Conservation (phyloP, 2,113 vertebrate genomes). For the Mola mola region DNA sequence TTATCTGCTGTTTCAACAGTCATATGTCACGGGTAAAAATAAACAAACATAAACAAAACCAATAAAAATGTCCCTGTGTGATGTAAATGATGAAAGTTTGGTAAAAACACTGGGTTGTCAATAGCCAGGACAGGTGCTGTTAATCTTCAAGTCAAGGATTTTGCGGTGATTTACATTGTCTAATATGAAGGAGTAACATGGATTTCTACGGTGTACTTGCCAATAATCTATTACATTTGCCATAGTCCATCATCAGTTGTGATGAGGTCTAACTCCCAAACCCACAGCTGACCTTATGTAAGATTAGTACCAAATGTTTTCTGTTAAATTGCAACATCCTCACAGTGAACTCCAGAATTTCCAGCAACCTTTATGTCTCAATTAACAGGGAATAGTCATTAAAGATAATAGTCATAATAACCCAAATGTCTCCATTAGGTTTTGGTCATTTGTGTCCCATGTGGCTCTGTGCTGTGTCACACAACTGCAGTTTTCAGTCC, state of each 20-base stretch:
- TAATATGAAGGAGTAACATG: slow-evolving; percentile 1
- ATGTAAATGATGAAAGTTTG: slow-evolving; percentile 5
- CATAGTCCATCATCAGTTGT: background rate
- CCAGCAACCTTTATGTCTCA: no score
- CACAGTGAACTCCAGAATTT: slow-evolving; percentile 2
- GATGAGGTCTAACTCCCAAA: background rate
- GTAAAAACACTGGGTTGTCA: slow-evolving; percentile 1
- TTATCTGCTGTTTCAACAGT: background rate
- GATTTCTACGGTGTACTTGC: background rate
- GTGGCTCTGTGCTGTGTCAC: no score
- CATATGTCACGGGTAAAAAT: background rate
- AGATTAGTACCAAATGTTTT: background rate
- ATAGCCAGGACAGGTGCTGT: slow-evolving; percentile 16
- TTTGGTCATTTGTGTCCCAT: no score
- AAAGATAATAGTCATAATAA: no score
- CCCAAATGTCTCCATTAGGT: no score
- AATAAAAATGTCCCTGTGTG: slow-evolving; percentile 15
- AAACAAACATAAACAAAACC: slow-evolving; percentile 6
- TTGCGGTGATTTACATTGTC: background rate
- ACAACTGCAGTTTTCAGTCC: no score
- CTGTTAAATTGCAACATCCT: background rate
- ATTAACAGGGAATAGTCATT: no score
- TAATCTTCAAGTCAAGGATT: slow-evolving; percentile 14
- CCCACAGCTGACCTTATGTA: background rate
- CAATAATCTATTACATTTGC: background rate